Conservation (phyloP, 2,797 vertebrate genomes). For the Rhinella marina region DNA sequence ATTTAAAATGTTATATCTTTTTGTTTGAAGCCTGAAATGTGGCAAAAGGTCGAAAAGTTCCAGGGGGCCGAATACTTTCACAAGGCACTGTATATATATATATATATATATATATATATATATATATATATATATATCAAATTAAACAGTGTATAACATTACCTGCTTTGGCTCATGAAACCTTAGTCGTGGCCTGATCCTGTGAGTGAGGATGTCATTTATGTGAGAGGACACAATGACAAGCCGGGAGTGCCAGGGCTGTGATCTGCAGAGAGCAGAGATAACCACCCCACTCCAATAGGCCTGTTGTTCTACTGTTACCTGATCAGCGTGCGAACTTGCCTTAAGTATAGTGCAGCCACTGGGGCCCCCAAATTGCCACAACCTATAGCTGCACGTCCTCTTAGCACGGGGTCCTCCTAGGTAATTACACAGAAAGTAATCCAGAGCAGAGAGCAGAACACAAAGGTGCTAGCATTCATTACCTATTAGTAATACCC, state of each 20-base stretch:
- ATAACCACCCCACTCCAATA: constrained; percentile 91
- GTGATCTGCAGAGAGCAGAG: constrained; percentile 88
- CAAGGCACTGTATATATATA: no score
- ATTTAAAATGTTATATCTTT: no score
- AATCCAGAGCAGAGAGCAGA: constrained; percentile 21
- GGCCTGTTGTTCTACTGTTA: constrained; percentile 88
- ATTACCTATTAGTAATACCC: constrained; percentile 14
- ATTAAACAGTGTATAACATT: constrained; percentile 11
- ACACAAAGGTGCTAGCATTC: constrained; percentile 43
- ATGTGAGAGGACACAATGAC: constrained; percentile 78
- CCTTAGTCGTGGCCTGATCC: constrained; percentile 80
- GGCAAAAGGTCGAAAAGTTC: no score
- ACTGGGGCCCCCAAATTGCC: constrained; percentile 70
- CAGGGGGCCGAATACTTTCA: no score
- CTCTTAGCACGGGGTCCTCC: constrained; percentile 30
- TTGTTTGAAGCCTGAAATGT: no score
- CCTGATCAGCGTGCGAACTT: constrained; percentile 91
- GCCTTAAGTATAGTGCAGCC: constrained; percentile 85
- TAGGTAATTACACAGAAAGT: constrained; percentile 50
- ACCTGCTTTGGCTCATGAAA: constrained; percentile 75
- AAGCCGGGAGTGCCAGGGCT: constrained; percentile 78
- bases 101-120: constrained; percentile 9
- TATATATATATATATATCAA: constrained; percentile 62
- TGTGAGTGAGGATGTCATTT: constrained; percentile 82
- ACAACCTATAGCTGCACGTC: constrained; percentile 61